phyloP scores from a whole-genome alignment of 2,113 vertebrate species.

The Catagonus wagneri region DNA sequence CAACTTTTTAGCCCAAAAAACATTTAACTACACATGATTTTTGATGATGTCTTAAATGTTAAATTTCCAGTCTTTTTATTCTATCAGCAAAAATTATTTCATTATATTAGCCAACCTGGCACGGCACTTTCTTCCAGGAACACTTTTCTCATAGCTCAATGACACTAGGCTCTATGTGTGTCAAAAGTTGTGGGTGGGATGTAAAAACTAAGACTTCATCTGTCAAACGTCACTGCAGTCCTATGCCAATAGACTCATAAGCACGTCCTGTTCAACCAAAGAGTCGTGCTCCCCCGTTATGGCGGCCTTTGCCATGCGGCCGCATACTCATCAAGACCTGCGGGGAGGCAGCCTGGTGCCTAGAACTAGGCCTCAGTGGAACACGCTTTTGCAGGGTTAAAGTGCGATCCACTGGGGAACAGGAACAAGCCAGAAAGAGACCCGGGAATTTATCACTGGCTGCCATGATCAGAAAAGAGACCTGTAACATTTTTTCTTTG shows the following conservation, averaged over 20 bases:
- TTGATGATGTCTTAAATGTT: constrained; percentile 20
- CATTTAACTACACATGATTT: not conserved
- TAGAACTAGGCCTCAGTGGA: not conserved
- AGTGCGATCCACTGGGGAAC: not conserved
- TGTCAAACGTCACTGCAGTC: not conserved
- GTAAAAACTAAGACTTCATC: not conserved
- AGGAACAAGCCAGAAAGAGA: not conserved
- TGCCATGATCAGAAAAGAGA: constrained; percentile 18
- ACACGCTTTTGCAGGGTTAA: not conserved
- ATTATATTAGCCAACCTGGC: not conserved
- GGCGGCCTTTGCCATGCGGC: not conserved
- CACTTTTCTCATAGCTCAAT: not conserved
- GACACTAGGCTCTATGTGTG: not conserved
- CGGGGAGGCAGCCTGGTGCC: not conserved
- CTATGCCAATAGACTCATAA: not conserved
- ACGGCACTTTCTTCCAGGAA: constrained; percentile 2
- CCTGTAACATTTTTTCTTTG: constrained; percentile 50
- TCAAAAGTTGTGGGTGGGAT: not conserved
- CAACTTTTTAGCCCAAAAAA: not conserved
- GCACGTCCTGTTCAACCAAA: not conserved
- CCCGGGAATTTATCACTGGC: not conserved
- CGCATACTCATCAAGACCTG: not conserved
- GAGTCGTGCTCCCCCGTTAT: not conserved
- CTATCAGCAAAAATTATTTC: not conserved
- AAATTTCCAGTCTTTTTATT: constrained; percentile 33